A percentile compares a stretch with the other conserved stretches of the same genome.
These are phyloP conservation scores for Ctenochaetus hawaiiensis DNA, from an alignment of 2,797 vertebrate species.

Conservation along the genomic window DNA sequence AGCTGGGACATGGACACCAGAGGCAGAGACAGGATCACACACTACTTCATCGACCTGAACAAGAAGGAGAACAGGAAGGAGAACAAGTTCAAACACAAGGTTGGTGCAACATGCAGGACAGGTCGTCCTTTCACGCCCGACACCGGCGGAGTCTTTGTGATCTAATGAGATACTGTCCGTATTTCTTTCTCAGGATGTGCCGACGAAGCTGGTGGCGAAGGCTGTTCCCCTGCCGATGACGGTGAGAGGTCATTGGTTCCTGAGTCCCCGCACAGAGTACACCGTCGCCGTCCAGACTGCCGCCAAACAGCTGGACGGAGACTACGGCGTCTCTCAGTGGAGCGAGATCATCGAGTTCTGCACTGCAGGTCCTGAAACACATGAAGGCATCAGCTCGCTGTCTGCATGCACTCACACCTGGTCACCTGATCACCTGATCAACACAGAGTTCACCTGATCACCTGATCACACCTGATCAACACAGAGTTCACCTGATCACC, in stretches of 20 bases:
- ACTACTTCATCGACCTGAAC: constrained; percentile 97
- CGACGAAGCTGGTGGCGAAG: constrained; percentile 96
- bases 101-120: constrained; percentile 51
- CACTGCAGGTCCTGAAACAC: constrained; percentile 87
- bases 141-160: no score
- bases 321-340: constrained; percentile 93
- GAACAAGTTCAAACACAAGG: constrained; percentile 98
- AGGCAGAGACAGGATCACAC: constrained; percentile 92
- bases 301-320: constrained; percentile 91
- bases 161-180: background rate
- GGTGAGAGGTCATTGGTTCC: constrained; percentile 95
- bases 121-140: no score
- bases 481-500: no score
- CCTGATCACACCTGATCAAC: no score
- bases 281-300: constrained; percentile 94
- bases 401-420: no score
- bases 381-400: no score
- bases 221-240: constrained; percentile 95
- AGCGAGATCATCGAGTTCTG: constrained; percentile 95
- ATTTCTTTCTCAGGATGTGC: constrained; percentile 88
- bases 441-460: no score
- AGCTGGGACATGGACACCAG: constrained; percentile 94
- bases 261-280: constrained; percentile 96
- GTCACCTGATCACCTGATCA: no score
- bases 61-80: constrained; percentile 95